These are phyloP conservation scores for Solenopsis invicta DNA, from an alignment of 1,140 invertebrate genomes.

Conservation along the genomic window DNA sequence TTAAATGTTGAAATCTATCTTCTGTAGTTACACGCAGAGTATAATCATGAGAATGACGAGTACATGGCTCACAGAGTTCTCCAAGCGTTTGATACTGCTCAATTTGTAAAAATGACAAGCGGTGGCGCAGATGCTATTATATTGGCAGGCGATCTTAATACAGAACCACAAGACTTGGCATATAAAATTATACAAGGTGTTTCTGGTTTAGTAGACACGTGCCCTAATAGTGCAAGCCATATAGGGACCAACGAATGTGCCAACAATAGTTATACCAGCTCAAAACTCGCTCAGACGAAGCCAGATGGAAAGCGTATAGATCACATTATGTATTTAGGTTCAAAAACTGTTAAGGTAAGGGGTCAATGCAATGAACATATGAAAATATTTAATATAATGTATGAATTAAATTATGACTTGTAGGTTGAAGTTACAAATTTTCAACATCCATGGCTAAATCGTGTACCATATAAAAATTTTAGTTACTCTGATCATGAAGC, in stretches of 20 bases:
- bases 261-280: slow-evolving; percentile 93
- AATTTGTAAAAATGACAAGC: slow-evolving; percentile 96
- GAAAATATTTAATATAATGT: slow-evolving; percentile 28
- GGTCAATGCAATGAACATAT: not conserved
- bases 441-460: slow-evolving; percentile 91
- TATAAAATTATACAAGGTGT: slow-evolving; percentile 90
- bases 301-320: slow-evolving; percentile 96
- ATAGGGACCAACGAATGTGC: slow-evolving; percentile 93
- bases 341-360: slow-evolving; percentile 86
- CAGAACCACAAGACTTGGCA: slow-evolving; percentile 94
- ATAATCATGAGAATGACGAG: slow-evolving; percentile 94
- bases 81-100: slow-evolving; percentile 97
- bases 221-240: slow-evolving; percentile 78
- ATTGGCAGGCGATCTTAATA: slow-evolving; percentile 97
- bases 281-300: slow-evolving; percentile 86
- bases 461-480: slow-evolving; percentile 91
- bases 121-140: slow-evolving; percentile 93
- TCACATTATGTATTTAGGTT: slow-evolving; percentile 93
- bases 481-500: slow-evolving; percentile 97
- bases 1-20: slow-evolving; percentile 55
- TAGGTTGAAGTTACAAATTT: slow-evolving; percentile 89
- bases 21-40: slow-evolving; percentile 97
- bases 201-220: slow-evolving; percentile 84
- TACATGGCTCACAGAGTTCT: slow-evolving; percentile 96
- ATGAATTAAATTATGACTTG: slow-evolving; percentile 36